Evolutionary conservation across 2,113 vertebrate genomes (phyloP), one percentile per base, ranked within the genome.

Genomic region (Acrocephalus arundinaceus): DNA sequence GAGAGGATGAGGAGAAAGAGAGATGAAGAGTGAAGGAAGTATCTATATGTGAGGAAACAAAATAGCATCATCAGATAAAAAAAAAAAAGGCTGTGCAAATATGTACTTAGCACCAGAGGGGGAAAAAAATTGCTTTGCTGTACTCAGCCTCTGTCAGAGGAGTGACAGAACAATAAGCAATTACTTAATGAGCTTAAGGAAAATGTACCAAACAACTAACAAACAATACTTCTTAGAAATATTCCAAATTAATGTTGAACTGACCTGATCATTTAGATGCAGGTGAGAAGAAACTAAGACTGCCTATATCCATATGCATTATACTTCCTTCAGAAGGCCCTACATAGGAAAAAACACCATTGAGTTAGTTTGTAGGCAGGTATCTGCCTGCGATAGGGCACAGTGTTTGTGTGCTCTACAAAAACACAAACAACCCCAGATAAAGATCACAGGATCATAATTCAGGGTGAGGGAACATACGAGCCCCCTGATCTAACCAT

Each of bases 41-140:
- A 51, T 33, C 33, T 15, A 8, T 15, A 59, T 58, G 19, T 39
- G 28, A 66, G 43, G 65, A 86, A 88, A 84, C 43, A 81, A 92
- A 66, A 52, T 19, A 71, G 37, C 3, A 1, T 81, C n/a, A 74
- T 30, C 52, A 86, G 39, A 54, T 67, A 21, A 85, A 70, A 70
- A 3, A 54, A 54, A 22, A 70, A 91, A 91, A 82, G 22, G 35
- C 67, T 67, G 46, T 63, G 31, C 21, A 83, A 76, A 91, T 33
- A 61, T 0, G 0, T 33, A 57, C 16, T 75, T 78, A 58, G 21
- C 58, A 84, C 23, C 3, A 9, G 51, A 71, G 13, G 3, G 4
- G 33, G 55, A 57, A 77, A 66, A 37, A 9, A 45, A 71, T 22
- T 10, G 21, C 22, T 73, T 73, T 83, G 35, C 45, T 84, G 2